Conservation (phyloP, 2,113 vertebrate species). For the Elaphurus davidianus region DNA sequence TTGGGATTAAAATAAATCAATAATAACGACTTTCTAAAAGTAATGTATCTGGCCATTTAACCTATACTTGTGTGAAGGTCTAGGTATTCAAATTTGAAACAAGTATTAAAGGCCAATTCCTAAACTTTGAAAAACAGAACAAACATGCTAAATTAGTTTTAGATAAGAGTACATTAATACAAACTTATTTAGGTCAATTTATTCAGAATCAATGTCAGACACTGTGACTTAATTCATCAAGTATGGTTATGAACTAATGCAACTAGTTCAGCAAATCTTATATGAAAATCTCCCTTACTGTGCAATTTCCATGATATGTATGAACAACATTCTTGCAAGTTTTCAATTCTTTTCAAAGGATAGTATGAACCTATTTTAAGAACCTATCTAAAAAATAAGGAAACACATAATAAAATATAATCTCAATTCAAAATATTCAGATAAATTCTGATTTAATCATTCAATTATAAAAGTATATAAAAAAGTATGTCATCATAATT, state of each 20-base stretch:
- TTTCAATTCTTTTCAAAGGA: conserved; percentile 32
- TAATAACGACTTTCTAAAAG: conserved; percentile 14
- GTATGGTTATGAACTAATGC: not conserved
- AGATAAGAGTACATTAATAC: not conserved
- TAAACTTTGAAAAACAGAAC: conserved; percentile 26
- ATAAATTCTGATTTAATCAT: conserved; percentile 6
- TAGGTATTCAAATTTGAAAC: conserved; percentile 28
- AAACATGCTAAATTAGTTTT: conserved; percentile 34
- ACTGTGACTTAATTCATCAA: conserved; percentile 21
- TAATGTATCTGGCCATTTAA: conserved; percentile 17
- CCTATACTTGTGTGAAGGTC: not conserved
- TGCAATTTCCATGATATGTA: not conserved
- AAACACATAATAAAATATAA: conserved; percentile 43
- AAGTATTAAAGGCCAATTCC: conserved; percentile 24
- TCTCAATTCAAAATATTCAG: conserved; percentile 12
- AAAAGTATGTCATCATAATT: conserved; percentile 7
- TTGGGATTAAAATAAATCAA: conserved; percentile 40
- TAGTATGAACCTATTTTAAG: conserved; percentile 16
- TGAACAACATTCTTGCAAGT: not conserved
- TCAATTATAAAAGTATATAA: conserved; percentile 7
- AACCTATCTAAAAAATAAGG: conserved; percentile 27
- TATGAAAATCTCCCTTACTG: conserved; percentile 29
- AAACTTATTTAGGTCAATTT: conserved; percentile 31
- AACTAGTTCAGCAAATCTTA: not conserved
- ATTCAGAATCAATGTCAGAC: not conserved